Evolutionary conservation across 2,797 vertebrate genomes (phyloP), one percentile per base, ranked within the genome.

Genomic region (Sus cebifrons): DNA sequence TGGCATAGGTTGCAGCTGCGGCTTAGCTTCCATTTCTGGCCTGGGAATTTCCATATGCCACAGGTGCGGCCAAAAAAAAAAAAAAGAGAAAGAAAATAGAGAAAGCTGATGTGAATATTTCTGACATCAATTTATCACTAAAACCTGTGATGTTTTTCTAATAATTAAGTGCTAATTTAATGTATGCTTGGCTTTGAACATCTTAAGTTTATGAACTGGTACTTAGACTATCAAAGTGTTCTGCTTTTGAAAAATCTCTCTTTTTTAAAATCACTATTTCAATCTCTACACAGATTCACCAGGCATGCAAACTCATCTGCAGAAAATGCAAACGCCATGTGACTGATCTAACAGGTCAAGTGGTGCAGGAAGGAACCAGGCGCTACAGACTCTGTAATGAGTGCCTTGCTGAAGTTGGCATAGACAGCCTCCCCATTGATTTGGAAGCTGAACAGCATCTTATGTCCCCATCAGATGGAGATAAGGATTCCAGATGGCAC

Each of bases 261-360:
- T 73, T 1, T 40, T 2, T 64, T 74, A 49, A 49, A 74, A 3
- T 88, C 15, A 32, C 64, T 40, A 0, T 96, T 93, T 67, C 0
- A 0, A 18, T 98, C 83, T 96, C 4, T 87, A 60, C 91, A 84
- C 98, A 99, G 99, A 99, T 99, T 95, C 99, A 99, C 96, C 99
- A 99, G 98, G 99, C 99, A 8, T 99, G 99, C 97, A 99, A 99
- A 95, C 99, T 99, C 67, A 99, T 99, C 97, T 99, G 99, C 99
- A 99, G 99, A 97, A 99, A 99, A 95, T 99, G 99, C 95, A 99
- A 99, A 86, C 99, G 99, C 27, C 99, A 99, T 0, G 99, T 99
- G 97, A 99, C 99, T 0, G 99, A 99, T 97, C 98, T 99, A 56
- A 99, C 99, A 0, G 99, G 99, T 0, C 99, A 99, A 3, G 99